Evolutionary conservation across 2,888 invertebrate genomes (phyloP), one percentile per base, ranked within the genome.

Genomic region (Folsomia manolachei): DNA sequence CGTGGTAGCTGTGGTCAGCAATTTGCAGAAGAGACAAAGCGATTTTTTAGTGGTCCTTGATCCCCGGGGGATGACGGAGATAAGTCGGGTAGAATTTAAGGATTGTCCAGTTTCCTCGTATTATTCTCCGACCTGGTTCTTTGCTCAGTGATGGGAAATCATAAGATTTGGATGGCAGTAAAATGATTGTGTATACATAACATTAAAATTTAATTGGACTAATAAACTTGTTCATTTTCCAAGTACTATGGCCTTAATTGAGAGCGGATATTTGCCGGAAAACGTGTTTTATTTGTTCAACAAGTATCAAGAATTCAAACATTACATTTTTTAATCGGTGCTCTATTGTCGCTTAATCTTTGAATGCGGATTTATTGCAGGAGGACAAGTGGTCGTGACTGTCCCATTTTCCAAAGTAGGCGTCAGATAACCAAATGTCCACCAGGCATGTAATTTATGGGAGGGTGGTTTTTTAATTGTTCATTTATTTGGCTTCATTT

Each of bases 51-150:
- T 83, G 11, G 77, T 85, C 25, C 78, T 85, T 27, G 82, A 84
- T 79, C 84, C 83, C 0, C 81, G 80, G 67, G 81, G 81, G 19
- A 81, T 85, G 80, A 81, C 72, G 7, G 84, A 84, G 75, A 69
- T 84, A 0, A 84, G 83, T 1, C 72, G 83, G 71, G 83, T 82
- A 1, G 77, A 82, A 67, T 78, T 83, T 52, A 39, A 39, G 14
- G 74, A 77, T 25, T 78, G 79, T 26, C 74, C 78, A 21, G 76
- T 82, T 63, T 80, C 81, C 24, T 75, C 79, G 11, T 78, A 81
- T 56, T 79, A 82, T 65, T 82, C 82, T 73, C 81, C 82, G 0
- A 71, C 79, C n/a, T n/a, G n/a, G n/a, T n/a, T n/a, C n/a, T n/a
- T n/a, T n/a, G n/a, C n/a, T n/a, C n/a, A n/a, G n/a, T n/a, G n/a